Conservation (phyloP, 2,888 invertebrate species). For the Stenichneumon culpator region DNA sequence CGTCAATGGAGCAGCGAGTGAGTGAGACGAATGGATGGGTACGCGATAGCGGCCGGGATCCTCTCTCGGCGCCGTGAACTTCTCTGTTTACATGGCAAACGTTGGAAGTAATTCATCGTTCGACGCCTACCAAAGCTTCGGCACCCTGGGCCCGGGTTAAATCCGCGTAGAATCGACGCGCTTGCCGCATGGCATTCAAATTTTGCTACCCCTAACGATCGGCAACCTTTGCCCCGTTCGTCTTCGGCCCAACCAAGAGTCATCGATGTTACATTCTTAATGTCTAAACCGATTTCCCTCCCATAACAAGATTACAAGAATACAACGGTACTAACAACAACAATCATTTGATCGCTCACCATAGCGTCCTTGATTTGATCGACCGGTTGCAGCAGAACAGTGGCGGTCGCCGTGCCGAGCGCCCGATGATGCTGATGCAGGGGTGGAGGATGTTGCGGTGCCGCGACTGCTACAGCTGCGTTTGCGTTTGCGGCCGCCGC, state of each 20-base stretch:
- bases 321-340: not conserved
- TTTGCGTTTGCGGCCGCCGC: slow-evolving; percentile 76
- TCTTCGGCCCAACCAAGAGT: slow-evolving; percentile 1
- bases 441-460: slow-evolving; percentile 69
- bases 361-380: slow-evolving; percentile 84
- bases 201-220: slow-evolving; percentile 6
- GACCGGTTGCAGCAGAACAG: slow-evolving; percentile 83
- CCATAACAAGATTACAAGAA: not conserved
- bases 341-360: slow-evolving; percentile 78
- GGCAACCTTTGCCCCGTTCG: not conserved
- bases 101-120: slow-evolving; percentile 70
- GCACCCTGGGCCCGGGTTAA: slow-evolving; percentile 59
- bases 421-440: slow-evolving; percentile 79
- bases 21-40: slow-evolving; percentile 25
- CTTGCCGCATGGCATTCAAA: not conserved
- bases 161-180: slow-evolving; percentile 69
- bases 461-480: slow-evolving; percentile 72
- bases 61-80: slow-evolving; percentile 58
- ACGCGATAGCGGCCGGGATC: slow-evolving; percentile 4
- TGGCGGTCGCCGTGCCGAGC: slow-evolving; percentile 77
- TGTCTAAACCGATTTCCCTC: not conserved
- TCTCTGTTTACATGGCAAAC: slow-evolving; percentile 76
- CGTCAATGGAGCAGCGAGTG: slow-evolving; percentile 21
- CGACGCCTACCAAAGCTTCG: slow-evolving; percentile 25
- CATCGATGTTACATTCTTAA: not conserved